A percentile compares a stretch with the other conserved stretches of the same genome.
phyloP scores from a whole-genome alignment of 2,113 vertebrate genomes.

The Leptosomus discolor region DNA sequence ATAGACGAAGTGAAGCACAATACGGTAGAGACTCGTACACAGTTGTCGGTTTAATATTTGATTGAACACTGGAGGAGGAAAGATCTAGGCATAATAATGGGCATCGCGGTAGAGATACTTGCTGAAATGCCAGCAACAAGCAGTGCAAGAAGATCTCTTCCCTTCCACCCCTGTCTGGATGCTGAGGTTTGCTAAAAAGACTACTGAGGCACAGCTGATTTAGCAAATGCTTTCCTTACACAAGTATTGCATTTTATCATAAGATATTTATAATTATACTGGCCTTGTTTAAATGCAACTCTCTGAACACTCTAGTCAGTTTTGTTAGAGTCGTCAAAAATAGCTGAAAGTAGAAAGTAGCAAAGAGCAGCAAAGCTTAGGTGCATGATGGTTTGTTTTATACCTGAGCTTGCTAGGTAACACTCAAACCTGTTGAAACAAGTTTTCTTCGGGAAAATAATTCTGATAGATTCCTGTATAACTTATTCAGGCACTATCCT shows the following conservation, averaged over 20 bases:
- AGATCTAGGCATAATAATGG: neutral
- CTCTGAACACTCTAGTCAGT: neutral
- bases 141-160: neutral
- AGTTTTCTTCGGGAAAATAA: neutral
- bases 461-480: neutral
- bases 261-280: neutral
- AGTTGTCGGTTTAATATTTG: neutral
- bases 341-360: neutral
- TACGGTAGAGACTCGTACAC: neutral
- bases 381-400: neutral
- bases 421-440: neutral
- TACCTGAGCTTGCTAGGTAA: neutral
- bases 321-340: neutral
- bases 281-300: neutral
- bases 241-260: neutral
- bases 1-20: neutral
- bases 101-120: neutral
- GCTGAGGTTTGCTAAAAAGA: conserved; percentile 10
- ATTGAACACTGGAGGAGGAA: neutral
- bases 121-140: neutral
- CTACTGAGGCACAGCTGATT: neutral
- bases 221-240: neutral
- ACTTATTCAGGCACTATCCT: neutral
- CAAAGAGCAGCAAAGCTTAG: neutral
- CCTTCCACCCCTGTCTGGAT: neutral